A percentile compares a stretch with the other conserved stretches of the same genome.
Conservation (phyloP, 1,140 invertebrate genomes). For the Micrasema longulum region DNA sequence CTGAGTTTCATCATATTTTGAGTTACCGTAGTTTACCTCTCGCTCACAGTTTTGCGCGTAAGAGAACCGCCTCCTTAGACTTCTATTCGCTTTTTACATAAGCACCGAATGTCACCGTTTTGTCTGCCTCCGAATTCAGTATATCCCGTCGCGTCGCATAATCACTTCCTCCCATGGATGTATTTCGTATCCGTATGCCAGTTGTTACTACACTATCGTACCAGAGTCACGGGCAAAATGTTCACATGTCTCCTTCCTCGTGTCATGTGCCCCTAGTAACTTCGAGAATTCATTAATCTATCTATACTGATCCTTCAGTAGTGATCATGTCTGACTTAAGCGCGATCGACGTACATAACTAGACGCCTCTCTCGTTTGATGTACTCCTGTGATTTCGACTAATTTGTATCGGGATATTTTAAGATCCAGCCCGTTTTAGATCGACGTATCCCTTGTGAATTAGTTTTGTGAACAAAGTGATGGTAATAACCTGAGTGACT, state of each 20-base stretch:
- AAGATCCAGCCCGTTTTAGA: conserved; percentile 4
- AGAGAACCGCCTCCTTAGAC: not conserved
- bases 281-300: not conserved
- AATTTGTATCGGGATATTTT: conserved; percentile 17
- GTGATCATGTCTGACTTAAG: no score
- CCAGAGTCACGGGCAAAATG: conserved; percentile 10
- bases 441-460: not conserved
- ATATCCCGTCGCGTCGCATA: conserved; percentile 12
- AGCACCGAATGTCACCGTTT: conserved; percentile 27
- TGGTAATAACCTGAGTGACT: no score
- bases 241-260: not conserved
- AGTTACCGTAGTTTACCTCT: no score
- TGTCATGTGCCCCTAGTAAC: not conserved
- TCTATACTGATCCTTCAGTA: no score
- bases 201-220: conserved; percentile 6
- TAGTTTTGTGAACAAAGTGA: not conserved
- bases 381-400: conserved; percentile 17
- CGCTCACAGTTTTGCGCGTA: no score
- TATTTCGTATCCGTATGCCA: conserved; percentile 6
- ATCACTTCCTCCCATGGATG: conserved; percentile 16
- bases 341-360: no score
- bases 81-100: conserved; percentile 22
- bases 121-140: not conserved
- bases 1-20: no score
- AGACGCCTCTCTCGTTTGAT: not conserved